These are phyloP conservation scores for Patella ulyssiponensis DNA, from an alignment of 2,888 invertebrate genomes.

Conservation along the genomic window DNA sequence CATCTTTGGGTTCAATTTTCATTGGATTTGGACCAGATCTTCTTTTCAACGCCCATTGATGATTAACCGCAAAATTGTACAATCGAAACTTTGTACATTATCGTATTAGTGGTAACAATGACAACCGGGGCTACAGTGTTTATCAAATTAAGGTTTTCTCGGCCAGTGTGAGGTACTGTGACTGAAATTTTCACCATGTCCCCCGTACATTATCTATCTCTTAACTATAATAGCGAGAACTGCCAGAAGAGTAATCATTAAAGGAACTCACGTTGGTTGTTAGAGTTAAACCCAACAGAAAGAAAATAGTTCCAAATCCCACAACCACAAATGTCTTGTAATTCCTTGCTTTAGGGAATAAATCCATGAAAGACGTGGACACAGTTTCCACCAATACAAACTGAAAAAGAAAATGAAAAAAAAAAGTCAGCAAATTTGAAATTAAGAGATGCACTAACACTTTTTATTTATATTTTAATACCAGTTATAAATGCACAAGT, in stretches of 20 bases:
- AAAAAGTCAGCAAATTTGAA: neutral
- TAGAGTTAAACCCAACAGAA: constrained; percentile 62
- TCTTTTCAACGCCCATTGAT: no score
- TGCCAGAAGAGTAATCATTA: neutral
- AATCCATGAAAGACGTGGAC: constrained; percentile 70
- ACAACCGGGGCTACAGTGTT: no score
- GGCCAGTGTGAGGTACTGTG: no score
- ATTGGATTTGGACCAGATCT: no score
- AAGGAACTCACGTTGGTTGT: constrained; percentile 57
- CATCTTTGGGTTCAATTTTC: no score
- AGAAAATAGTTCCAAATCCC: constrained; percentile 50
- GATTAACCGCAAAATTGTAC: no score
- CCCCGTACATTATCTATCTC: no score
- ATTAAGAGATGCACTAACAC: neutral
- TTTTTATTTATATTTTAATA: neutral
- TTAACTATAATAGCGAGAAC: no score
- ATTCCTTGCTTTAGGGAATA: constrained; percentile 70
- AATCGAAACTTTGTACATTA: no score
- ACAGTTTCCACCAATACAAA: constrained; percentile 73
- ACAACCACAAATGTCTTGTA: constrained; percentile 64
- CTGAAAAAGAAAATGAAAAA: constrained; percentile 48
- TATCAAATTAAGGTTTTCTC: no score
- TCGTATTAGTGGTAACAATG: no score
- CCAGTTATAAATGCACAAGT: neutral
- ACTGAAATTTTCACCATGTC: no score